Base-by-base conservation (phyloP, 2,797 vertebrate genomes). In the Danio aesculapii region DNA sequence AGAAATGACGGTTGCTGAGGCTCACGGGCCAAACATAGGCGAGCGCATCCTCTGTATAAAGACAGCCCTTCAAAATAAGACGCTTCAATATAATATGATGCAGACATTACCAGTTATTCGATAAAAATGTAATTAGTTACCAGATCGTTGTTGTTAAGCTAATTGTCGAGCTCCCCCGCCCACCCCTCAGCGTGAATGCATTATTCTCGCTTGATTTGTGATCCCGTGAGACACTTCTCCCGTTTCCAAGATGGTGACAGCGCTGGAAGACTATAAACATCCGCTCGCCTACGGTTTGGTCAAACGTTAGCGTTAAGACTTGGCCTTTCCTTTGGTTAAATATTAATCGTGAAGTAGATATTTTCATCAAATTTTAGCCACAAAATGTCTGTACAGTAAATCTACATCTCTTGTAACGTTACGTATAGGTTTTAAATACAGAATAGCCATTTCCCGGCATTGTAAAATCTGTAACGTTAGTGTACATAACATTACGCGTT, bases 171-270 rank as follows among this genome's bases (percentile, higher is more conserved):
- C 50, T 19, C 50, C 52, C 61, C 67, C 67, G 57, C 67, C 49
- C 77, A 79, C 67, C 58, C 50, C 47, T 62, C 8, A 19, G 46
- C 5, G 8, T 19, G 69, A 47, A 66, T 4, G n/a, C 69, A 57
- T 80, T 66, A 16, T 39, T 49, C 50, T 66, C 16, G 61, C 17
- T 74, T 81, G 70, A 58, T 57, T 64, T 73, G 52, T 57, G 49
- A 30, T 50, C 69, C 52, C 53, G 5, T 63, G 49, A 74, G 61
- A 74, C 21, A 21, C 50, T 66, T 55, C 43, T 47, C 53, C 52
- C 19, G 43, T 81, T 67, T 74, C 53, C 61, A 81, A 74, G 62
- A 81, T 75, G 79, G 62, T 74, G 70, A 67, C 52, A 67, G 21
- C 30, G 7, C 6, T 5, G 43, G 8, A 21, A 66, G 3, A 58